Evolutionary conservation across 1,140 invertebrate species (phyloP).

Genomic region (Pseudomyrmex gracilis): DNA sequence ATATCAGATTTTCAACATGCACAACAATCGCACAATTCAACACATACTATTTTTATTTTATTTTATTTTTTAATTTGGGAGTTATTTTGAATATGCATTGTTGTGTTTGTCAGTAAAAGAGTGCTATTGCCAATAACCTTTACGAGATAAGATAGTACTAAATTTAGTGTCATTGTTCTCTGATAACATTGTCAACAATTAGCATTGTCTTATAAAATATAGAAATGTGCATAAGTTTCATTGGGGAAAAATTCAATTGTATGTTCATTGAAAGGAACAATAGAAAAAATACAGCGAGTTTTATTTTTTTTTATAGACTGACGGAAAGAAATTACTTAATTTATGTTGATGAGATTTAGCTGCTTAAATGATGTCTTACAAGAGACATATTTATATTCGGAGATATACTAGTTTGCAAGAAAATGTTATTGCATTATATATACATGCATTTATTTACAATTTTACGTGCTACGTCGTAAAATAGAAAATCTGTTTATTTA

Average conservation of each 20-base stretch:
- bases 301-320: too few species aligned
- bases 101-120: too few species aligned
- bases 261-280: conserved; percentile 51
- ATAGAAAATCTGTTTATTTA: background rate
- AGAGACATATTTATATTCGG: background rate
- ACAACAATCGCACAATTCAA: background rate
- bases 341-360: background rate
- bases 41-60: too few species aligned
- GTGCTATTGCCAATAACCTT: background rate
- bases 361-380: background rate
- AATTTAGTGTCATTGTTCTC: conserved; percentile 57
- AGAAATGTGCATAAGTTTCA: background rate
- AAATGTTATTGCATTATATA: background rate
- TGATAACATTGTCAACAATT: conserved; percentile 16
- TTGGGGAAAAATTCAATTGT: too few species aligned
- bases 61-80: too few species aligned
- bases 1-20: too few species aligned
- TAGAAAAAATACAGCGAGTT: conserved; percentile 50
- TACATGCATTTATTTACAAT: background rate
- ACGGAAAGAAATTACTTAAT: background rate
- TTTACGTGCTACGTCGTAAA: background rate
- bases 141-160: conserved; percentile 57
- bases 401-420: too few species aligned
- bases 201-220: conserved; percentile 70
- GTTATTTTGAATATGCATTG: too few species aligned